A percentile compares a stretch with the other conserved stretches of the same genome.
These are phyloP conservation scores for Isichthys henryi DNA, from an alignment of 2,113 vertebrate species.

Conservation along the genomic window DNA sequence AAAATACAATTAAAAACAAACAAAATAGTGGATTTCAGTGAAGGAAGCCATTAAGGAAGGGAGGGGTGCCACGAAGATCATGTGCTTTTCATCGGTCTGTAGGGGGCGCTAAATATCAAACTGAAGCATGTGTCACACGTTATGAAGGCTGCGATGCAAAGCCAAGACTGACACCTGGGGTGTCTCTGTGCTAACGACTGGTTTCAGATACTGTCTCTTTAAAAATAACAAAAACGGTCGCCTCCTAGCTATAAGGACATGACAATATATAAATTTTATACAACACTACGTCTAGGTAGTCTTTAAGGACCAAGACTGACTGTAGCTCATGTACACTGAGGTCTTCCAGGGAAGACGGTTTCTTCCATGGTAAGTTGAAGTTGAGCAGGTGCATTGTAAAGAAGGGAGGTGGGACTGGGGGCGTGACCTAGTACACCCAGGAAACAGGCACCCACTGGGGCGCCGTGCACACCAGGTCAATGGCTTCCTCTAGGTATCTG, in stretches of 20 bases:
- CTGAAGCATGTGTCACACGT: conserved; percentile 23
- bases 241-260: conserved; percentile 91
- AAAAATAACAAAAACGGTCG: conserved; percentile 58
- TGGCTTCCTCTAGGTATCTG: conserved; percentile 92
- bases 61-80: conserved; percentile 27
- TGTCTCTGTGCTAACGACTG: background rate
- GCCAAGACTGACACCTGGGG: background rate
- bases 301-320: conserved; percentile 75
- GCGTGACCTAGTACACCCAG: conserved; percentile 84
- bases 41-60: conserved; percentile 6
- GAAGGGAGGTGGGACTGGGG: conserved; percentile 21
- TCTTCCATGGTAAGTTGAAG: conserved; percentile 54
- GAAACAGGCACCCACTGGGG: conserved; percentile 97
- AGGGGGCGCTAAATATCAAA: conserved; percentile 3
- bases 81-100: conserved; percentile 42
- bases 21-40: conserved; percentile 10
- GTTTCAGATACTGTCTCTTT: conserved; percentile 61
- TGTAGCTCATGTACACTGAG: conserved; percentile 65
- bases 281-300: conserved; percentile 86
- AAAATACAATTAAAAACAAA: background rate
- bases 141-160: conserved; percentile 14
- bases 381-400: conserved; percentile 40
- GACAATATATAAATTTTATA: conserved; percentile 92
- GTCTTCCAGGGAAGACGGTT: conserved; percentile 62
- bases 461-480: conserved; percentile 88